phyloP scores from a whole-genome alignment of 2,797 vertebrate species.

The Ataeniobius toweri region DNA sequence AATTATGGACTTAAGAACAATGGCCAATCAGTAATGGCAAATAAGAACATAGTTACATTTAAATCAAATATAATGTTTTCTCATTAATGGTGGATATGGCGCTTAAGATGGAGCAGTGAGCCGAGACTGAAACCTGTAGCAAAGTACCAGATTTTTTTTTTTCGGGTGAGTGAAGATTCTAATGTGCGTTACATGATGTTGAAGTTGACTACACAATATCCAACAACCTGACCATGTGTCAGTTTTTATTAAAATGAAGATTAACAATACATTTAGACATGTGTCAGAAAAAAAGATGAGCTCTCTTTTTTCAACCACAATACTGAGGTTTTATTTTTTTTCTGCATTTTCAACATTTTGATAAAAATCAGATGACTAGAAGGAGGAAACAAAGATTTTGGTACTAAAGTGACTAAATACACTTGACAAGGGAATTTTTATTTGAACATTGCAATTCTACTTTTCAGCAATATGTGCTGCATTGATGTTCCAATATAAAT shows the following conservation, averaged over 20 bases:
- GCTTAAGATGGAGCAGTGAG: slow-evolving; percentile 5
- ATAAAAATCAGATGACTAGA: neutral
- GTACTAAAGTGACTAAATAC: neutral
- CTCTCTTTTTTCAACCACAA: neutral
- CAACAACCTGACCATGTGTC: neutral
- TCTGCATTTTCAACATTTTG: neutral
- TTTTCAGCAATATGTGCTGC: neutral
- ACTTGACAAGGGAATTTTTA: neutral
- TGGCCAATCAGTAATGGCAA: slow-evolving; percentile 39
- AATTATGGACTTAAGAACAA: slow-evolving; percentile 32
- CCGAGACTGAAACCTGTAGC: slow-evolving; percentile 1
- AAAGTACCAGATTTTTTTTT: slow-evolving; percentile 19
- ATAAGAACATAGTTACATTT: slow-evolving; percentile 46
- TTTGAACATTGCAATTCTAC: neutral
- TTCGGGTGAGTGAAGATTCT: slow-evolving; percentile 20
- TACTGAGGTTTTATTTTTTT: neutral
- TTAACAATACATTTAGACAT: neutral
- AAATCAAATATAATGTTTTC: slow-evolving; percentile 29
- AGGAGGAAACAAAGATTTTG: neutral
- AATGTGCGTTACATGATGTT: neutral
- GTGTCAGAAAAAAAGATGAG: neutral
- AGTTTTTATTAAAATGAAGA: neutral
- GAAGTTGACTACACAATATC: neutral
- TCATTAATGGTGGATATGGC: slow-evolving; percentile 4
- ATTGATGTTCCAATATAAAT: neutral